Evolutionary conservation across 2,113 vertebrate genomes (phyloP).

Genomic region (Acrocephalus arundinaceus): DNA sequence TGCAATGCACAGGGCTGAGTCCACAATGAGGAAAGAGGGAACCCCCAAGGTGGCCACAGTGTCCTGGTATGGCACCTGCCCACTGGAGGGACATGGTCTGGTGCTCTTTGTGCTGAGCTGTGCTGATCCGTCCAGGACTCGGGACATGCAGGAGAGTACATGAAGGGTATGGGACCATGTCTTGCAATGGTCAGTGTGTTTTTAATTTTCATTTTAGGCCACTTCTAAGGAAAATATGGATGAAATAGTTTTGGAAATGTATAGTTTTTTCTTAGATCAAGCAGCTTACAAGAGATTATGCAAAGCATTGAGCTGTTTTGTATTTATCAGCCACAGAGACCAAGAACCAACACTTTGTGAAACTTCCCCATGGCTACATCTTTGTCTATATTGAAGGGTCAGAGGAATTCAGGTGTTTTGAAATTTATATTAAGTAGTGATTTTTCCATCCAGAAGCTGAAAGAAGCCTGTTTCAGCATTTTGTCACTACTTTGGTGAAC

Average conservation of each 20-base stretch:
- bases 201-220: background rate
- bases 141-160: background rate
- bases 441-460: background rate
- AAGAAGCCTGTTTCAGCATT: background rate
- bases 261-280: background rate
- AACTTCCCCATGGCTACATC: background rate
- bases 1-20: background rate
- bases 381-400: background rate
- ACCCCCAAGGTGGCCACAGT: background rate
- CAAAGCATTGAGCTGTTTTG: background rate
- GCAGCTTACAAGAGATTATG: background rate
- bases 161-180: background rate
- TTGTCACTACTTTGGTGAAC: background rate
- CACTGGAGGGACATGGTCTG: background rate
- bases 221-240: background rate
- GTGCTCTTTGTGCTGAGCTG: background rate
- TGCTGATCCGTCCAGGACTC: background rate
- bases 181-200: background rate
- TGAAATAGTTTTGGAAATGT: background rate
- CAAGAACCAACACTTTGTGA: fast-evolving
- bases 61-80: background rate
- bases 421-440: background rate
- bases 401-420: background rate
- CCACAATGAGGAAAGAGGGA: background rate
- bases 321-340: background rate